Evolutionary conservation across 2,797 vertebrate species (phyloP).

Genomic region (Acomys russatus): DNA sequence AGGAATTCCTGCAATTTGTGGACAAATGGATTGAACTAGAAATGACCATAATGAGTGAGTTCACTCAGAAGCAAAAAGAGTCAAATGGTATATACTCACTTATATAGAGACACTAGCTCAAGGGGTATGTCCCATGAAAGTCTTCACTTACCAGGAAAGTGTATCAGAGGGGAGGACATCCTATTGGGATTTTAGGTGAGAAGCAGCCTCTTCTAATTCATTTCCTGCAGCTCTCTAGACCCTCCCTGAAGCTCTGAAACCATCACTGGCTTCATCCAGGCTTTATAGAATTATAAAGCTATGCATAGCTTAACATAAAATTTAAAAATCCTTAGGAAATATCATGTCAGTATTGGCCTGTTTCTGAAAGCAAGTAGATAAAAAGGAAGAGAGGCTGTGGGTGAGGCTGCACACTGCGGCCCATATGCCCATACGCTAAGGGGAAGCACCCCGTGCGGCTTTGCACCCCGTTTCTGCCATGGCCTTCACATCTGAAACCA

Average conservation of each 20-base stretch:
- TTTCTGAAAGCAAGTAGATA: background rate
- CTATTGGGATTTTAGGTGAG: too few relatives aligned
- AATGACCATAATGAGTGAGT: too few relatives aligned
- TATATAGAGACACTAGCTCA: too few relatives aligned
- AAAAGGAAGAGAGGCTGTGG: conserved; percentile 33
- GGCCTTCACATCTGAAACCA: conserved; percentile 46
- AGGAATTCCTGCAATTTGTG: too few relatives aligned
- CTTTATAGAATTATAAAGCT: conserved; percentile 71
- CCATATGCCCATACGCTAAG: conserved; percentile 7
- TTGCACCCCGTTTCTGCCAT: background rate
- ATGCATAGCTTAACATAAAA: conserved; percentile 50
- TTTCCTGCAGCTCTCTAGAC: conserved; percentile 17
- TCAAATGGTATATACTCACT: too few relatives aligned
- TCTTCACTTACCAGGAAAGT: too few relatives aligned
- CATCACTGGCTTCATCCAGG: background rate
- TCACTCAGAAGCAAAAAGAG: too few relatives aligned
- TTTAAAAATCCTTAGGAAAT: conserved; percentile 69
- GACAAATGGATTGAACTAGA: too few relatives aligned
- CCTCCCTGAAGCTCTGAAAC: conserved; percentile 48
- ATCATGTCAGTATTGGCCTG: background rate
- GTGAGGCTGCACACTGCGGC: background rate
- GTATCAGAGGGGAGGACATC: too few relatives aligned
- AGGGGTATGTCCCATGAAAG: too few relatives aligned
- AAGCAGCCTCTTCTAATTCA: background rate
- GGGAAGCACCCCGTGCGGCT: conserved; percentile 29